phyloP scores from a whole-genome alignment of 2,888 invertebrate species.

The Ophion ellenae region DNA sequence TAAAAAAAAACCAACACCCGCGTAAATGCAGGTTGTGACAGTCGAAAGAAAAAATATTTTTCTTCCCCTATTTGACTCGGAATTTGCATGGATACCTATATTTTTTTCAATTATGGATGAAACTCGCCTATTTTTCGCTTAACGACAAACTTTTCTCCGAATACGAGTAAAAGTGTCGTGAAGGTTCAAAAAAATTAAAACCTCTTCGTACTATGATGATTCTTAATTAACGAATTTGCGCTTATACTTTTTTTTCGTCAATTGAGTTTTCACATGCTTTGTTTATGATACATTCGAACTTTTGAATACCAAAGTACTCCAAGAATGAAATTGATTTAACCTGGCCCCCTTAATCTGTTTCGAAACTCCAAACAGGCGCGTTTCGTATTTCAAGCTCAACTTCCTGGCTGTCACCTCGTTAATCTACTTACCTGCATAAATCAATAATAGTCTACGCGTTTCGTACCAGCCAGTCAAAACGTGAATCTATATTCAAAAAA shows the following conservation, averaged over 20 bases:
- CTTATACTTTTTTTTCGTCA: no score
- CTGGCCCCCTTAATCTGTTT: background rate
- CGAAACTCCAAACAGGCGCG: background rate
- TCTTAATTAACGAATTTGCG: no score
- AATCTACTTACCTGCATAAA: constrained; percentile 29
- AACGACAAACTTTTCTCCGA: no score
- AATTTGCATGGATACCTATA: background rate
- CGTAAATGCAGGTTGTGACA: background rate
- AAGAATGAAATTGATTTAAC: constrained; percentile 9
- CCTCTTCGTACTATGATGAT: no score
- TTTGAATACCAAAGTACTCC: background rate
- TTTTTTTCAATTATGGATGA: background rate
- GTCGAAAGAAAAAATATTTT: constrained; percentile 7
- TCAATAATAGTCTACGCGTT: constrained; percentile 13
- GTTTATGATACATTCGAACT: no score
- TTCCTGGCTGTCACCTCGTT: constrained; percentile 15
- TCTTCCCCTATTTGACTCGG: background rate
- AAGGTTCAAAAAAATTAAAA: no score
- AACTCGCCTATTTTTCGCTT: background rate
- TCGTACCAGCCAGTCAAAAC: constrained; percentile 15
- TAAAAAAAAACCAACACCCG: no score
- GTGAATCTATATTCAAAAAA: background rate
- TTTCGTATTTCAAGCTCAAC: constrained; percentile 25
- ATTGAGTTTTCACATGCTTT: background rate
- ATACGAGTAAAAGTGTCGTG: no score